Evolutionary conservation across 2,888 invertebrate genomes (phyloP).

Genomic region (Tetramorium bicarinatum): DNA sequence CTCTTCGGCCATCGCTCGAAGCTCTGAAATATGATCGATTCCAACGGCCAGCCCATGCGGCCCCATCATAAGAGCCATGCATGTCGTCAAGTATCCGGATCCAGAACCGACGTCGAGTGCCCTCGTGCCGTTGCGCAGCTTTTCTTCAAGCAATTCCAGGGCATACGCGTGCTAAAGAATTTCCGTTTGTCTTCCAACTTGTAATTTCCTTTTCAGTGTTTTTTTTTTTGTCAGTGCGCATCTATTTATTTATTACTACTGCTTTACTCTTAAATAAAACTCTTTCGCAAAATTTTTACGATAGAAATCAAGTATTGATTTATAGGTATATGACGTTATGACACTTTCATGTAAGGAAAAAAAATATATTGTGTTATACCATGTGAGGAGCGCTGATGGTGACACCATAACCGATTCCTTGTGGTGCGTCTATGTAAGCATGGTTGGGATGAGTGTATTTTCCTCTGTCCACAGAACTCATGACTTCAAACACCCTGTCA

Average conservation of each 20-base stretch:
- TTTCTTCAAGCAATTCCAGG: constrained; percentile 93
- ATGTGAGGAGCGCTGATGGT: constrained; percentile 99
- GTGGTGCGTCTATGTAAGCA: constrained; percentile 96
- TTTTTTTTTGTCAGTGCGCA: constrained; percentile 31
- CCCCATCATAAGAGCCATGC: constrained; percentile 95
- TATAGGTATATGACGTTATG: neutral
- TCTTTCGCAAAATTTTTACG: neutral
- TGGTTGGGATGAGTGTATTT: constrained; percentile 91
- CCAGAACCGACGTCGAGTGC: constrained; percentile 98
- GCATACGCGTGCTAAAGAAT: constrained; percentile 94
- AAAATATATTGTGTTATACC: constrained; percentile 87
- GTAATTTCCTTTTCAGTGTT: constrained; percentile 53
- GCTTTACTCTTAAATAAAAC: neutral
- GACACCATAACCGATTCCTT: constrained; percentile 97
- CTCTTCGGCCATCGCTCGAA: constrained; percentile 91
- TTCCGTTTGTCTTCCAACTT: constrained; percentile 69
- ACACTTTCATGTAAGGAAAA: neutral
- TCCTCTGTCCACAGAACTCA: constrained; percentile 94
- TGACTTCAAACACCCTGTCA: constrained; percentile 92
- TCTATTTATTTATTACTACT: constrained; percentile 4
- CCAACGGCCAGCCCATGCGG: constrained; percentile 91
- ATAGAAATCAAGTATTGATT: constrained; percentile 3
- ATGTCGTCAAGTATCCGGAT: constrained; percentile 96
- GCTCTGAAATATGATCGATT: constrained; percentile 95
- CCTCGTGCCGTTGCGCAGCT: constrained; percentile 91